Evolutionary conservation across 2,113 vertebrate species (phyloP).

Genomic region (Theropithecus gelada): DNA sequence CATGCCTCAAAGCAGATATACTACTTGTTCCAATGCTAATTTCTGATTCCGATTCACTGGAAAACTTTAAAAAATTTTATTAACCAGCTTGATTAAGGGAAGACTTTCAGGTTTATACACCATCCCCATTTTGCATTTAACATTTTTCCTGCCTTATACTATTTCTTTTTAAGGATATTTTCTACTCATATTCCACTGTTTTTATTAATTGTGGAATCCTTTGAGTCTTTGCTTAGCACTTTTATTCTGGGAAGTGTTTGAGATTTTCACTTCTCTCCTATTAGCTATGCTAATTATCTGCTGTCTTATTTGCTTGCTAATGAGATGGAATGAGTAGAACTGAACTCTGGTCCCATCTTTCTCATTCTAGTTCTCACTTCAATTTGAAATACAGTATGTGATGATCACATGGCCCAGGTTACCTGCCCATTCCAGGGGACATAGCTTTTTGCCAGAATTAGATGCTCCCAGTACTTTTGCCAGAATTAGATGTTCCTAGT

Average conservation of each 20-base stretch:
- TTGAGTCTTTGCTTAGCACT: neutral
- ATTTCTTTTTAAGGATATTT: neutral
- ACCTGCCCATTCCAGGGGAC: too few relatives aligned
- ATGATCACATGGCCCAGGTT: neutral
- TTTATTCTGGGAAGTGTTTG: neutral
- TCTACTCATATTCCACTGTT: neutral
- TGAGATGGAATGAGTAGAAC: rapidly evolving
- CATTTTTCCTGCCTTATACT: neutral
- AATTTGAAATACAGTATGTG: neutral
- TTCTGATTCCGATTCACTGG: neutral
- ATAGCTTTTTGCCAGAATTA: too few relatives aligned
- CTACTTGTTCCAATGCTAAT: neutral
- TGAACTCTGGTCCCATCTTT: neutral
- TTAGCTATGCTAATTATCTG: neutral
- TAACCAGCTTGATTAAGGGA: neutral
- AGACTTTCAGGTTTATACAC: neutral
- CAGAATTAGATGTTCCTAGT: neutral
- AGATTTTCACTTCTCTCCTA: neutral
- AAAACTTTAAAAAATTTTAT: neutral
- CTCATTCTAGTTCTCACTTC: neutral
- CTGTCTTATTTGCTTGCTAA: neutral
- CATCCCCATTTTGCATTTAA: neutral
- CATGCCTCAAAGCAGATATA: neutral
- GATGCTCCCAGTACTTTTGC: neutral
- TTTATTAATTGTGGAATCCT: neutral